phyloP scores from a whole-genome alignment of 2,888 invertebrate species.

The Papilio protenor region DNA sequence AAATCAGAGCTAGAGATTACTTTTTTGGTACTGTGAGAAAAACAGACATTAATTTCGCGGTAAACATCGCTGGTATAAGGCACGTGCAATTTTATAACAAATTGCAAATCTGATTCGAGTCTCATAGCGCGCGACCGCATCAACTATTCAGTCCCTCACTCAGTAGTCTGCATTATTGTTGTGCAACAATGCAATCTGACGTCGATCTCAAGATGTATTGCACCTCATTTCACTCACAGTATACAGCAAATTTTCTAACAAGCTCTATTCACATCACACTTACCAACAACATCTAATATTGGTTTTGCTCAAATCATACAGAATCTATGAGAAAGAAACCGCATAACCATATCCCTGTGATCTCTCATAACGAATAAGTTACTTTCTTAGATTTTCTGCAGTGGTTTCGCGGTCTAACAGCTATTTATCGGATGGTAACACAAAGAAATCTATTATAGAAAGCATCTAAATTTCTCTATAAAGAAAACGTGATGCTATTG shows the following conservation, averaged over 20 bases:
- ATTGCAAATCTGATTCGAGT: conserved; percentile 76
- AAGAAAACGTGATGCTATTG: conserved; percentile 75
- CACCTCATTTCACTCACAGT: conserved; percentile 74
- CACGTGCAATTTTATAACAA: conserved; percentile 64
- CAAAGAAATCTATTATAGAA: conserved; percentile 75
- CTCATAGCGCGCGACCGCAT: conserved; percentile 78
- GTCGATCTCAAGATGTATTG: conserved; percentile 75
- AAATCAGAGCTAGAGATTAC: background rate
- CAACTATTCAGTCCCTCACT: conserved; percentile 66
- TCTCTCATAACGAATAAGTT: conserved; percentile 78
- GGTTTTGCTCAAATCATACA: conserved; percentile 78
- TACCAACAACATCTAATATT: conserved; percentile 75
- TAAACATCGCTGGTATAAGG: conserved; percentile 38
- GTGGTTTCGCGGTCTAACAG: conserved; percentile 78
- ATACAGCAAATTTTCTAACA: conserved; percentile 58
- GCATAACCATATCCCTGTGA: conserved; percentile 74
- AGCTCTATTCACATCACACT: conserved; percentile 66
- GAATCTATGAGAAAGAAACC: conserved; percentile 78
- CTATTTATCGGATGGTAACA: conserved; percentile 75
- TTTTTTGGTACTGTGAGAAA: conserved; percentile 2
- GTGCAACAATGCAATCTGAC: conserved; percentile 77
- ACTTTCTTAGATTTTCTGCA: conserved; percentile 73
- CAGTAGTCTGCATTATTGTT: conserved; percentile 71
- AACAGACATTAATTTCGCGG: conserved; percentile 35
- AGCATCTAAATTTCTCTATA: conserved; percentile 69